These are phyloP conservation scores for Cephalopterus ornatus DNA, from an alignment of 2,113 vertebrate species.

Conservation along the genomic window DNA sequence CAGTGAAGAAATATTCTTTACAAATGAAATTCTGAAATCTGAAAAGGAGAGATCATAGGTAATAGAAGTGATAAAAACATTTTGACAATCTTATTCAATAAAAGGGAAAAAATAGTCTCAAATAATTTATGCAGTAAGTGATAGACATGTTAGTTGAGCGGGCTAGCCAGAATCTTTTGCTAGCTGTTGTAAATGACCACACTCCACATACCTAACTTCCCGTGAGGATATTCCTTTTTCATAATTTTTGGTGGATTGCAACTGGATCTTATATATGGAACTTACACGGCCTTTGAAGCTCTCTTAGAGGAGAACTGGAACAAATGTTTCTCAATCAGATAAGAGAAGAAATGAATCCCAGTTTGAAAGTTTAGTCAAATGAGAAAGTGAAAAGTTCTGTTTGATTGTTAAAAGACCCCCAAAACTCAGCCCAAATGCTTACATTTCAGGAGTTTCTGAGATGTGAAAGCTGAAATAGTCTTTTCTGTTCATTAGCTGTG, in stretches of 20 bases:
- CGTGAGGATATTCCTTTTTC: neutral
- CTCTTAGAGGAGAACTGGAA: neutral
- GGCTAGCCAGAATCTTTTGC: neutral
- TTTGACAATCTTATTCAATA: neutral
- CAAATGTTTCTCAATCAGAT: neutral
- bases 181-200: neutral
- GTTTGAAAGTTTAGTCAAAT: neutral
- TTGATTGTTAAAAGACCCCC: neutral
- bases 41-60: neutral
- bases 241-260: neutral
- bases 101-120: neutral
- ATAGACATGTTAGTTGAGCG: neutral
- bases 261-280: neutral
- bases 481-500: neutral
- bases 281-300: neutral
- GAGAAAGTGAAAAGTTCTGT: neutral
- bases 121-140: neutral
- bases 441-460: neutral
- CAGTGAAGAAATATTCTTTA: neutral
- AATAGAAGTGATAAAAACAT: neutral
- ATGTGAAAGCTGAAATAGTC: neutral
- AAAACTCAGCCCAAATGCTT: neutral
- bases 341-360: neutral
- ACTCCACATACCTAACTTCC: neutral
- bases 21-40: neutral